phyloP scores from a whole-genome alignment of 2,797 vertebrate species.

The Sebastolobus alascanus region DNA sequence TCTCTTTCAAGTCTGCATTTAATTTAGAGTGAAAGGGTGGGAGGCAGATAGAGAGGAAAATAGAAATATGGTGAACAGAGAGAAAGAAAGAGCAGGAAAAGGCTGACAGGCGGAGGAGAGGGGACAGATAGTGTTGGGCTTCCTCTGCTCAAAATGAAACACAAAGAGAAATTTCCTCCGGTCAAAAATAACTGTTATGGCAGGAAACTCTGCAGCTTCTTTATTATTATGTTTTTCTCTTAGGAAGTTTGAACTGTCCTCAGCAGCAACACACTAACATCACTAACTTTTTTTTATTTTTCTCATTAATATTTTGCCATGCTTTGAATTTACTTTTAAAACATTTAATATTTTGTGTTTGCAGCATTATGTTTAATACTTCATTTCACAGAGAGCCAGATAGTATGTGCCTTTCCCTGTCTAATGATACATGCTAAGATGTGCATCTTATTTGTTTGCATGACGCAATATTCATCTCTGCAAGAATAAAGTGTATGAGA shows the following conservation, averaged over 20 bases:
- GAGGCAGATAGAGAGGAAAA: background rate
- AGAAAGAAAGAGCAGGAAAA: background rate
- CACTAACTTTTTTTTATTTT: background rate
- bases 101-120: constrained; percentile 16
- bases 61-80: constrained; percentile 3
- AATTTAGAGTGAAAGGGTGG: constrained; percentile 13
- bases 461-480: background rate
- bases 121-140: background rate
- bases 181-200: constrained; percentile 14
- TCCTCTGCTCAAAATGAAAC: background rate
- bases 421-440: background rate
- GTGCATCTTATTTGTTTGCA: background rate
- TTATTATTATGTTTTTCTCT: background rate
- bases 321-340: background rate
- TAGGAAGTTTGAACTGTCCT: background rate
- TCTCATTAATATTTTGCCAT: background rate
- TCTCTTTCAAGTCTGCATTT: constrained; percentile 47
- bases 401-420: background rate
- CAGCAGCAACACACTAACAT: background rate
- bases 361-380: background rate
- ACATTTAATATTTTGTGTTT: background rate
- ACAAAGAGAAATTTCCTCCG: constrained; percentile 18
- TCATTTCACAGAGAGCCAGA: background rate
- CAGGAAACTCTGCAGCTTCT: constrained; percentile 7
- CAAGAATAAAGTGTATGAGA: background rate